Evolutionary conservation across 1,140 invertebrate species (phyloP).

Genomic region (Magallana ariakensis): DNA sequence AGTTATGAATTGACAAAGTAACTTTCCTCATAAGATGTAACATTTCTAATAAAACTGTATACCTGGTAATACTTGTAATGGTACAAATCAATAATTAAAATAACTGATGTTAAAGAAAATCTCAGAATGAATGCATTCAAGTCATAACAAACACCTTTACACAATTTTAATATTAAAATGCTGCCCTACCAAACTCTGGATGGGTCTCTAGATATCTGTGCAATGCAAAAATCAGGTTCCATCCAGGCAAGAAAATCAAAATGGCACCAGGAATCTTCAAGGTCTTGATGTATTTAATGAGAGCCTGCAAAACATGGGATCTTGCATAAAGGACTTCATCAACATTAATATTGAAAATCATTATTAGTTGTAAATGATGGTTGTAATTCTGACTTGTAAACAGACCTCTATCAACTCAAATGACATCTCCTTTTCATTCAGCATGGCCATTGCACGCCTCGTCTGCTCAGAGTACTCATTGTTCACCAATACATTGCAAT

Average conservation of each 20-base stretch:
- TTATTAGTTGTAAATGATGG: too few relatives aligned
- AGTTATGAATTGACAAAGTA: too few relatives aligned
- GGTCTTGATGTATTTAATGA: constrained; percentile 88
- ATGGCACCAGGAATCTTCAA: constrained; percentile 86
- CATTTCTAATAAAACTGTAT: too few relatives aligned
- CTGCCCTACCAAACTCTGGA: constrained; percentile 85
- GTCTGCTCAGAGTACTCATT: constrained; percentile 83
- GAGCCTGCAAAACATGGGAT: constrained; percentile 76
- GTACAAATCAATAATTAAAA: too few relatives aligned
- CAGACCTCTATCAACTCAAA: constrained; percentile 92
- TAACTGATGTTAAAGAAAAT: too few relatives aligned
- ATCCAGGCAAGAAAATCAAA: constrained; percentile 79
- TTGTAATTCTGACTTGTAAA: background rate
- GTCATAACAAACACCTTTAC: too few relatives aligned
- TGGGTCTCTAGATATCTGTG: constrained; percentile 91
- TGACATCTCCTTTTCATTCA: constrained; percentile 94
- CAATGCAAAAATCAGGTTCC: constrained; percentile 91
- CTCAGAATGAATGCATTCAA: too few relatives aligned
- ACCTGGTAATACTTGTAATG: too few relatives aligned
- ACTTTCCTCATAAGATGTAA: too few relatives aligned
- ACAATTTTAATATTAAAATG: too few relatives aligned
- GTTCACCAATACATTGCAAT: constrained; percentile 78
- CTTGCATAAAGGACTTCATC: background rate
- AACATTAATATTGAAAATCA: too few relatives aligned
- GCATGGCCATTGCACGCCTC: constrained; percentile 85